phyloP scores from a whole-genome alignment of 64 coral and sea anemone species.

The Pocillopora damicornis region DNA sequence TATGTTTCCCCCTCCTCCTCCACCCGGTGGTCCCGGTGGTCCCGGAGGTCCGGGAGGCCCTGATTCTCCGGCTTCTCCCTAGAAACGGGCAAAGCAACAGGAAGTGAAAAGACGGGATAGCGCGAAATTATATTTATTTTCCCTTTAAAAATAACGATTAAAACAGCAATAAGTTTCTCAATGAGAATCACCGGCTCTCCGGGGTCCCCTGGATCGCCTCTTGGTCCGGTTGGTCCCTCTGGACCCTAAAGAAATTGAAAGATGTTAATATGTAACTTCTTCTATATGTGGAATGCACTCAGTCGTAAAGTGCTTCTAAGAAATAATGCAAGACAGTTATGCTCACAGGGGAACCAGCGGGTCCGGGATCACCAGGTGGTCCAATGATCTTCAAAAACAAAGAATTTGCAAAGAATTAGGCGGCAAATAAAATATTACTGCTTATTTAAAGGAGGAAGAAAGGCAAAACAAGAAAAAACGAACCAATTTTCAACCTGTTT shows the following conservation, averaged over 20 bases:
- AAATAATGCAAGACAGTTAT: background rate
- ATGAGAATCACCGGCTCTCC: conserved; percentile 34
- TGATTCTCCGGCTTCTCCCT: conserved; percentile 25
- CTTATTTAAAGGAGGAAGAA: too few relatives aligned
- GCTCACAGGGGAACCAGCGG: background rate
- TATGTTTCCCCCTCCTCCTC: background rate
- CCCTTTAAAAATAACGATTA: too few relatives aligned
- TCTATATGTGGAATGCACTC: too few relatives aligned
- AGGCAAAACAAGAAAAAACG: background rate
- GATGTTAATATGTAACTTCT: background rate
- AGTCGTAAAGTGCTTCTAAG: too few relatives aligned
- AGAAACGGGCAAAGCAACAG: background rate
- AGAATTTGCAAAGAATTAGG: background rate
- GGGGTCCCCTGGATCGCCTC: conserved; percentile 14
- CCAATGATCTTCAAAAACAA: background rate
- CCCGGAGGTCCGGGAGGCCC: background rate
- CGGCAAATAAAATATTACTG: too few relatives aligned
- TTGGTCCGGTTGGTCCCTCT: conserved; percentile 17
- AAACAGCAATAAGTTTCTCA: too few relatives aligned
- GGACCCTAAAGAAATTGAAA: conserved; percentile 17
- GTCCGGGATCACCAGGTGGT: conserved; percentile 10
- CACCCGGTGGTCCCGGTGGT: conserved; percentile 6
- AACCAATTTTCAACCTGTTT: background rate
- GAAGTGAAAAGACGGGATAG: background rate
- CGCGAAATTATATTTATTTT: background rate